Base-by-base conservation (phyloP, 2,888 invertebrate species). In the Drosophila mimetica region DNA sequence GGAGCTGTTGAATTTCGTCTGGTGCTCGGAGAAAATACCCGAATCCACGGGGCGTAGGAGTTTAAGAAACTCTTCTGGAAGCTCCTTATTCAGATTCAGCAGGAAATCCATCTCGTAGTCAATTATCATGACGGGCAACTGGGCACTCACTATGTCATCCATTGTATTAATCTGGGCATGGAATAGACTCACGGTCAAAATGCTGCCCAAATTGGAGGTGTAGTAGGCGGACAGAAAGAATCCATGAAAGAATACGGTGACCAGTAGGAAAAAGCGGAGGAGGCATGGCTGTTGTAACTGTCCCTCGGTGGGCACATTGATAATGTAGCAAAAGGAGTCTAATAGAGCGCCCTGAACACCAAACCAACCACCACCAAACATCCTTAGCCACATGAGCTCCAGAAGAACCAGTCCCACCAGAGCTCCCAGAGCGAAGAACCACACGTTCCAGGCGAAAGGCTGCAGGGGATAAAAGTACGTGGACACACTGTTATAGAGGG, bases 91-190 rank as follows among this genome's bases (percentile, higher is more conserved):
- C 11, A 70, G 9, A 4, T 76, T 53, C 3, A 76, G n/a, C 4
- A 90, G 61, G 51, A 89, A 90, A 11, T 89, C 81, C 64, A 81
- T 25, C 36, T 90, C 90, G 41, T 89, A 89, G 50, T 90, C 89
- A 5, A 89, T 81, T 37, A 90, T 82, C 89, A 90, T 87, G 6
- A 90, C 84, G 0, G 88, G 79, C 16, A 90, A 39, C 25, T 89
- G 70, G 0, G 79, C 76, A 7, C 18, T 39, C 11, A 90, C 41
- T 1, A 90, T 32, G 48, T 90, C 90, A 0, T 86, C 79, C 72
- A 90, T 74, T 0, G 83, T 88, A 34, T 89, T 88, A 5, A 90
- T 82, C 58, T 90, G 88, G 0, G 76, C 77, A 5, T 78, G 83
- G 14, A 85, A 88, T 0, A 89, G 70, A 16, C 74, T 90, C 0